A percentile compares a stretch with the other conserved stretches of the same genome.
Conservation (phyloP, 2,113 vertebrate genomes). For the Dipodomys spectabilis region DNA sequence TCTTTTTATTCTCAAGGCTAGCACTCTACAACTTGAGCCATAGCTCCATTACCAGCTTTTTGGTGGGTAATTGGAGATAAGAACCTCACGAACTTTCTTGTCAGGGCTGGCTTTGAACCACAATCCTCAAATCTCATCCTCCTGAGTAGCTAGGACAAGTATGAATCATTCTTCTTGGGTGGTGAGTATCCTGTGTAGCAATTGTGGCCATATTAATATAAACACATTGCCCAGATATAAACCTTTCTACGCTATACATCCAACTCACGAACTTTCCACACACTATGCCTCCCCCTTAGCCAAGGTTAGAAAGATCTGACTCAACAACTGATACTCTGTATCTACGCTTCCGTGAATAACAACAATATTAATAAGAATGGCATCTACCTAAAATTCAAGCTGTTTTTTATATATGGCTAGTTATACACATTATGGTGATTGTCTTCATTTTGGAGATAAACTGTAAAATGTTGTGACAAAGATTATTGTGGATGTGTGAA, state of each 20-base stretch:
- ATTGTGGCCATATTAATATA: not conserved
- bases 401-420: not conserved
- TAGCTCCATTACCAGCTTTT: no score
- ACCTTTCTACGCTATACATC: not conserved
- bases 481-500: not conserved
- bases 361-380: not conserved
- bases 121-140: no score
- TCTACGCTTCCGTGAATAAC: not conserved
- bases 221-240: not conserved
- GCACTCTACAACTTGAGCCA: no score
- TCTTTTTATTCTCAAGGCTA: no score
- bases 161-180: not conserved
- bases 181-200: not conserved
- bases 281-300: not conserved
- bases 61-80: no score
- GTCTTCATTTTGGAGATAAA: not conserved
- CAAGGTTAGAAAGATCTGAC: not conserved
- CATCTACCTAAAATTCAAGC: not conserved
- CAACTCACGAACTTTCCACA: not conserved
- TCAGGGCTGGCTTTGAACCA: no score
- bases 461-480: not conserved
- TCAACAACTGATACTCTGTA: not conserved
- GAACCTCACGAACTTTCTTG: no score
- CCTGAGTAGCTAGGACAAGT: no score
- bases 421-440: not conserved